A percentile compares a stretch with the other conserved stretches of the same genome.
Conservation (phyloP, 2,888 invertebrate genomes). For the Gari tellinella region DNA sequence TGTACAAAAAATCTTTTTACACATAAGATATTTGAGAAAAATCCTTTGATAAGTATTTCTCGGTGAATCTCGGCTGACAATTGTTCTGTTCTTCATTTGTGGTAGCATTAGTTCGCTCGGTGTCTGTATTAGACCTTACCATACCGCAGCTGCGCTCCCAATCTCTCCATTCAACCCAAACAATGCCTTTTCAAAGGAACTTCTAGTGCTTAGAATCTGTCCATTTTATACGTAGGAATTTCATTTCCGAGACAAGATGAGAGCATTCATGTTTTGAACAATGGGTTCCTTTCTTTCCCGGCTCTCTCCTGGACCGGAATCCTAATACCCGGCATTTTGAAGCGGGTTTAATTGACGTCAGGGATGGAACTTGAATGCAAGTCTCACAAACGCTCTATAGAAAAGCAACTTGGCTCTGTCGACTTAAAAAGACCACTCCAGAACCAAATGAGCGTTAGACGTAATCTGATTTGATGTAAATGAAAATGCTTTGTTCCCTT, state of each 20-base stretch:
- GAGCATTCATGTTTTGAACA: conserved; percentile 53
- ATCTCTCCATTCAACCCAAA: conserved; percentile 34
- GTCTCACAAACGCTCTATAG: conserved; percentile 42
- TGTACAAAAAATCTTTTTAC: too few species aligned
- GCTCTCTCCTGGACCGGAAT: conserved; percentile 32
- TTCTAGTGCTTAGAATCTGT: conserved; percentile 47
- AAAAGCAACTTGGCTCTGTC: conserved; percentile 19
- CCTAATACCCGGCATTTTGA: conserved; percentile 54
- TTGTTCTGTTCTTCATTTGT: too few species aligned
- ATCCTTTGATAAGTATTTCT: too few species aligned
- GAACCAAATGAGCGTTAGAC: conserved; percentile 36
- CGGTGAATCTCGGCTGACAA: too few species aligned
- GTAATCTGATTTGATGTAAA: conserved; percentile 59
- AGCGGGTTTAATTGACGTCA: conserved; percentile 54
- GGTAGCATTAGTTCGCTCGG: too few species aligned
- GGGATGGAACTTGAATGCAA: conserved; percentile 46
- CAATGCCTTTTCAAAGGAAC: conserved; percentile 46
- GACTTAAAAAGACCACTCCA: conserved; percentile 32
- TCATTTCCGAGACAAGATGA: conserved; percentile 62
- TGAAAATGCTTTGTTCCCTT: conserved; percentile 55
- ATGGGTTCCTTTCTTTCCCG: conserved; percentile 42
- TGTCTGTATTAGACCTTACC: too few species aligned
- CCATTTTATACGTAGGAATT: conserved; percentile 60
- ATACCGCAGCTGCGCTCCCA: conserved; percentile 39
- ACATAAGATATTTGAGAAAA: too few species aligned